Evolutionary conservation across 2,113 vertebrate species (phyloP).

Genomic region (Trichechus manatus): DNA sequence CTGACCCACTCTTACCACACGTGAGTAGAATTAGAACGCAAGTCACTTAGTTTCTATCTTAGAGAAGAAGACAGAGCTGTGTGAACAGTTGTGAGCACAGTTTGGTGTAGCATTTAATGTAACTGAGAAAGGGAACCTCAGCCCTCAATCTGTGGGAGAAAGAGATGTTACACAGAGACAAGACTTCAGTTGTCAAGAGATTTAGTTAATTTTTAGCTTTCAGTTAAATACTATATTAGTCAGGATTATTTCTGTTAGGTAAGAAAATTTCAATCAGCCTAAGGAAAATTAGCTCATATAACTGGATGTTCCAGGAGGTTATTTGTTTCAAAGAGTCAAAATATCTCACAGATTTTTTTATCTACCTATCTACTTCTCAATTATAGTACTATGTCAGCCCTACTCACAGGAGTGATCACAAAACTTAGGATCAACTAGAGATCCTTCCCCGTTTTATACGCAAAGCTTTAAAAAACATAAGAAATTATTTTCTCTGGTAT

Average conservation of each 20-base stretch:
- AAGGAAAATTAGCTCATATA: neutral
- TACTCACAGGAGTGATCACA: neutral
- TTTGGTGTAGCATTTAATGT: neutral
- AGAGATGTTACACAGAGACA: neutral
- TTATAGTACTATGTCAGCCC: neutral
- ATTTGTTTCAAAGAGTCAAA: neutral
- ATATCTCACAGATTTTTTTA: neutral
- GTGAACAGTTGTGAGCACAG: neutral
- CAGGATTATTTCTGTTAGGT: neutral
- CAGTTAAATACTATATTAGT: neutral
- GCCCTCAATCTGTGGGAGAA: neutral
- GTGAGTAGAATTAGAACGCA: conserved; percentile 7
- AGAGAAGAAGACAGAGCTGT: neutral
- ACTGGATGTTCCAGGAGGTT: neutral
- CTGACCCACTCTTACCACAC: neutral
- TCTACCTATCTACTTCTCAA: neutral
- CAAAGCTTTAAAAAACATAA: neutral
- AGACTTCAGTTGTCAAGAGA: neutral
- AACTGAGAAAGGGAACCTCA: neutral
- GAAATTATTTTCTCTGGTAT: neutral
- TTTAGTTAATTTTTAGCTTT: neutral
- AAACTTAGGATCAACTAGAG: neutral
- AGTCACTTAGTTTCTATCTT: neutral
- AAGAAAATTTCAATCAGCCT: neutral
- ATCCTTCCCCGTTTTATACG: neutral